These are phyloP conservation scores for Siniperca obscura DNA, from an alignment of 2,797 vertebrate species.

Conservation along the genomic window DNA sequence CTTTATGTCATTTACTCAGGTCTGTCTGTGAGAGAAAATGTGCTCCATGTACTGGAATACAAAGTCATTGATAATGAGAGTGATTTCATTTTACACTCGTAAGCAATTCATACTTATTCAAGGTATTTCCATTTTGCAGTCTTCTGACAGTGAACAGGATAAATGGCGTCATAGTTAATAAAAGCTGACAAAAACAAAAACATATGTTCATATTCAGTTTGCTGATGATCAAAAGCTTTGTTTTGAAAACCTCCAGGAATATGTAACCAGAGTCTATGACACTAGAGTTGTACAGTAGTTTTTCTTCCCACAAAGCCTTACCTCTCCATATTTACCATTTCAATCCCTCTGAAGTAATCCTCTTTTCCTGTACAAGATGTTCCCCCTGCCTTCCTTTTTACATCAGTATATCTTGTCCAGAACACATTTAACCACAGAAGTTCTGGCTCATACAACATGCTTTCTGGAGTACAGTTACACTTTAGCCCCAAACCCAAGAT, in stretches of 20 bases:
- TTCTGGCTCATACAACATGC: not conserved
- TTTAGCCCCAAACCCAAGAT: constrained; percentile 9
- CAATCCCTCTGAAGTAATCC: constrained; percentile 20
- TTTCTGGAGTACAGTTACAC: constrained; percentile 1
- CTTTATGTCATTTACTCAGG: constrained; percentile 11
- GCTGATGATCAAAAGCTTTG: not conserved
- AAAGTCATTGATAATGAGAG: constrained; percentile 13
- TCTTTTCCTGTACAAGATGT: constrained; percentile 24
- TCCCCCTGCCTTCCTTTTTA: constrained; percentile 5
- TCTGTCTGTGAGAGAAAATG: constrained; percentile 7
- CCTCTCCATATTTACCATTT: constrained; percentile 33
- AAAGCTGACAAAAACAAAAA: not conserved
- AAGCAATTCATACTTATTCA: not conserved
- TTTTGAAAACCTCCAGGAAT: not conserved
- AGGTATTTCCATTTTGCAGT: not conserved
- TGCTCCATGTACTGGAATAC: constrained; percentile 2
- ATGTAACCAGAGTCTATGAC: not conserved
- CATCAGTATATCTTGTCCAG: constrained; percentile 7
- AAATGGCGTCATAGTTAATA: not conserved
- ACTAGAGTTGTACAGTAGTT: not conserved
- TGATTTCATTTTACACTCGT: constrained; percentile 8
- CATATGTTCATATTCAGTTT: not conserved
- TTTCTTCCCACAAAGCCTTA: not conserved
- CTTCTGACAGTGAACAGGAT: not conserved
- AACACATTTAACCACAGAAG: constrained; percentile 25